phyloP scores from a whole-genome alignment of 53 echinoderm and acorn worm species.

The Antedon mediterranea region DNA sequence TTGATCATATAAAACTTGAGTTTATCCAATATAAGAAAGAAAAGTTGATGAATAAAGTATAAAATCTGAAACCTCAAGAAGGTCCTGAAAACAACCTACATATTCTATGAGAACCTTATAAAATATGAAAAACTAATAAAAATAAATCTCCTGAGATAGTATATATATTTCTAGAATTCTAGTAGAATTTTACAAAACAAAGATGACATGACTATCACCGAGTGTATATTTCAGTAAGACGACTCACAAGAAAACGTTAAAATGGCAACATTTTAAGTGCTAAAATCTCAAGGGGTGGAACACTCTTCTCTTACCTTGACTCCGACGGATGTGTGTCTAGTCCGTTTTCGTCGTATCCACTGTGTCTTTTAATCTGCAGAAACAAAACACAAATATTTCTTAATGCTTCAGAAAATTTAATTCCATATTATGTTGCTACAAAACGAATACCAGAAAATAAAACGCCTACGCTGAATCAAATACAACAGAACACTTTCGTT shows the following conservation, averaged over 20 bases:
- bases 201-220: background rate
- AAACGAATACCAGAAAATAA: too few species aligned
- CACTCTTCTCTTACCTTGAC: background rate
- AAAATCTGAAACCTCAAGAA: background rate
- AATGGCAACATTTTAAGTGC: background rate
- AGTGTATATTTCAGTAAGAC: background rate
- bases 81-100: background rate
- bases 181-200: background rate
- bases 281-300: background rate
- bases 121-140: background rate
- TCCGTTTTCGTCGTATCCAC: background rate
- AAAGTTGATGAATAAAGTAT: too few species aligned
- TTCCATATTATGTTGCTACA: too few species aligned
- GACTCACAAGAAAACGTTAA: background rate
- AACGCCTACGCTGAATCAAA: too few species aligned
- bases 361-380: background rate
- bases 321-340: background rate
- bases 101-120: background rate
- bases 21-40: too few species aligned
- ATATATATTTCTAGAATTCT: background rate
- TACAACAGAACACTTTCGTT: too few species aligned
- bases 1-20: too few species aligned
- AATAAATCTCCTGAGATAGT: background rate
- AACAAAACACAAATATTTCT: too few species aligned
- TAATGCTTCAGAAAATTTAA: too few species aligned